Conservation (phyloP, 1,140 invertebrate genomes). For the Drosophila suzukii region DNA sequence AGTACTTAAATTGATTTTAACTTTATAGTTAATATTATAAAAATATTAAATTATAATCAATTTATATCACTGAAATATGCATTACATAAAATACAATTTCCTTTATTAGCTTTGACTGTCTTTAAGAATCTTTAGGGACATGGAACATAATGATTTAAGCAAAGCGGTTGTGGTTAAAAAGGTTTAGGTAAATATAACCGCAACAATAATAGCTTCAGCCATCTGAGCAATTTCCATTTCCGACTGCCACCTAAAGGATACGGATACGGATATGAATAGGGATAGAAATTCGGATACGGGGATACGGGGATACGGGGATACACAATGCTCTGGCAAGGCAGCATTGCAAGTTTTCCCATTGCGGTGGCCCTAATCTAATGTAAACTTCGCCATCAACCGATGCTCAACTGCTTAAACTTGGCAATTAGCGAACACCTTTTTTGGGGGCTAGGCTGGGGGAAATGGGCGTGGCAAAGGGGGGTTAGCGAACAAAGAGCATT, state of each 20-base stretch:
- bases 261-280: neutral
- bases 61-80: no score
- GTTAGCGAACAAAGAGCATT: constrained; percentile 56
- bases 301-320: neutral
- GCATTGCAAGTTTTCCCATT: constrained; percentile 14
- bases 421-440: constrained; percentile 77
- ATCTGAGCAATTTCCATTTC: constrained; percentile 3
- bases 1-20: no score
- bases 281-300: neutral
- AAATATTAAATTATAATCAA: no score
- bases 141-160: constrained; percentile 4
- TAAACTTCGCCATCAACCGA: constrained; percentile 42
- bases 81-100: neutral
- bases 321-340: constrained; percentile 1
- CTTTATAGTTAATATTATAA: no score
- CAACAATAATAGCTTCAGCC: constrained; percentile 32
- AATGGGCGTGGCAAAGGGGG: neutral
- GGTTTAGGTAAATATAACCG: constrained; percentile 10
- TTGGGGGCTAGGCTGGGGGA: constrained; percentile 16
- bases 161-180: neutral
- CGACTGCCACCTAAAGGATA: neutral
- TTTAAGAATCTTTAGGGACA: no score
- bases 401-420: constrained; percentile 69
- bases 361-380: constrained; percentile 65
- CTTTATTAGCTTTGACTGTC: neutral